Evolutionary conservation across 2,888 invertebrate species (phyloP).

Genomic region (Scaptomyza cyrtandrae): DNA sequence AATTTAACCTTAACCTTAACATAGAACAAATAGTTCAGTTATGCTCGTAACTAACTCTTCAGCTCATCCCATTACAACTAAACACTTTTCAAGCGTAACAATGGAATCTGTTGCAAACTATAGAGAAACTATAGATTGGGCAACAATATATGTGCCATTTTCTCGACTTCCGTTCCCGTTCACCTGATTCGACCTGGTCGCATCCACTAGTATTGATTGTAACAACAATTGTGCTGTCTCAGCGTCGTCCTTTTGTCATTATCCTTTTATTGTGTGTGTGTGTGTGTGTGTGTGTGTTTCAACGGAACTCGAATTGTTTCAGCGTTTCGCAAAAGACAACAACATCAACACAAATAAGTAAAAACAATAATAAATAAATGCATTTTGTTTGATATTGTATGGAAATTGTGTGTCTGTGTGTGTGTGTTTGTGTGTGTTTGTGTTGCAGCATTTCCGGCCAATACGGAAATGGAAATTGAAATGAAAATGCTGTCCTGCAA

Average conservation of each 20-base stretch:
- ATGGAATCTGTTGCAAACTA: background rate
- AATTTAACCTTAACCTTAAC: background rate
- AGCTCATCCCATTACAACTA: conserved; percentile 50
- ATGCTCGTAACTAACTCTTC: conserved; percentile 29
- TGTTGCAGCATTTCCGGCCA: conserved; percentile 58
- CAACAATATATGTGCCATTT: conserved; percentile 32
- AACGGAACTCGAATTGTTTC: conserved; percentile 63
- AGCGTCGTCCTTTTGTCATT: conserved; percentile 48
- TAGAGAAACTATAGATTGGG: conserved; percentile 23
- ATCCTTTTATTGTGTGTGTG: conserved; percentile 5
- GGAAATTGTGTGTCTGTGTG: background rate
- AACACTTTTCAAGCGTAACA: conserved; percentile 20
- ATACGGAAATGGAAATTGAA: conserved; percentile 53
- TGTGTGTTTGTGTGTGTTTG: conserved; percentile 28
- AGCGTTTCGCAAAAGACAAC: conserved; percentile 28
- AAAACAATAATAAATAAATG: conserved; percentile 52
- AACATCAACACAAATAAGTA: conserved; percentile 24
- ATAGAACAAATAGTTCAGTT: conserved; percentile 22
- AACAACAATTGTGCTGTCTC: conserved; percentile 58
- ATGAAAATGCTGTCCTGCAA: conserved; percentile 30
- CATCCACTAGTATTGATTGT: conserved; percentile 25
- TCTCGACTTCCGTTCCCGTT: conserved; percentile 51
- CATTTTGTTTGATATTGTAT: conserved; percentile 38
- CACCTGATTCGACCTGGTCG: conserved; percentile 58
- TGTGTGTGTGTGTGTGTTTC: conserved; percentile 40